A percentile compares a stretch with the other conserved stretches of the same genome.
Evolutionary conservation across 2,113 vertebrate species (phyloP).

Genomic region (Sceloporus undulatus): DNA sequence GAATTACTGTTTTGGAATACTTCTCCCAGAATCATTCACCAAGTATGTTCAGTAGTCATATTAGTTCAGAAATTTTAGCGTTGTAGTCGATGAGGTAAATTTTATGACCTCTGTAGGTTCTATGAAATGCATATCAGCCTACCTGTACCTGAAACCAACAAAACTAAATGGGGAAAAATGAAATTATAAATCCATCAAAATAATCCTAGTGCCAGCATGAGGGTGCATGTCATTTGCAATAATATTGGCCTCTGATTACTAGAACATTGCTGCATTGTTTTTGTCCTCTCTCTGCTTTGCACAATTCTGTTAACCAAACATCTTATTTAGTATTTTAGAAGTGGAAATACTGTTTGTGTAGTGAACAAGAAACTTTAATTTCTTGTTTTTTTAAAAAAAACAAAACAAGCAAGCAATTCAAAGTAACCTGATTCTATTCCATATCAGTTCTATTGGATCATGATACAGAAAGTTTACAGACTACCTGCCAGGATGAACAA

Average conservation of each 20-base stretch:
- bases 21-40: too few relatives aligned
- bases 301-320: not conserved
- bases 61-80: too few relatives aligned
- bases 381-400: not conserved
- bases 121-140: not conserved
- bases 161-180: not conserved
- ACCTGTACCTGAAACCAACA: not conserved
- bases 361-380: not conserved
- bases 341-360: not conserved
- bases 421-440: too few relatives aligned
- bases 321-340: not conserved
- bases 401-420: too few relatives aligned
- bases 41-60: too few relatives aligned
- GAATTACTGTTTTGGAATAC: too few relatives aligned
- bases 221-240: not conserved
- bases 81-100: too few relatives aligned
- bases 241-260: not conserved
- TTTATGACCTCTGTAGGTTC: not conserved
- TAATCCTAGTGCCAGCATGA: not conserved
- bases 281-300: not conserved
- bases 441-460: too few relatives aligned
- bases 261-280: not conserved
- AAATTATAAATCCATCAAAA: not conserved
- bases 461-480: too few relatives aligned
- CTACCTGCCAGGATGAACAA: not conserved